Evolutionary conservation across 2,797 vertebrate genomes (phyloP).

Genomic region (Toxotes lorentzi): DNA sequence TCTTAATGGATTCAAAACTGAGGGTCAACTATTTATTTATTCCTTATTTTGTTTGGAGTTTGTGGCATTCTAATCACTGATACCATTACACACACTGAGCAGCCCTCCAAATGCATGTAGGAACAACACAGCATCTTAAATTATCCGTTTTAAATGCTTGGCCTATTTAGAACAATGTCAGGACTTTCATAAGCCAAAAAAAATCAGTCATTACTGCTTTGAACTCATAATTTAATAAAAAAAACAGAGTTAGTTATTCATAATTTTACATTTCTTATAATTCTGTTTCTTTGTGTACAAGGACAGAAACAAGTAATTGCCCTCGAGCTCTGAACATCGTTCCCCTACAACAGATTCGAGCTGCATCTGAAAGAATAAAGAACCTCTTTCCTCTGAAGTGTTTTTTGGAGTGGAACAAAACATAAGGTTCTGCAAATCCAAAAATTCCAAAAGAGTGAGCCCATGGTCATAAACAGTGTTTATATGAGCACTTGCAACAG

Average conservation of each 20-base stretch:
- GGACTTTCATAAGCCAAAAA: background rate
- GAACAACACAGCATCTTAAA: background rate
- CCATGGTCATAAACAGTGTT: background rate
- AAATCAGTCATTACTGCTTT: background rate
- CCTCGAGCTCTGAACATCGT: background rate
- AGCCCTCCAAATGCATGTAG: background rate
- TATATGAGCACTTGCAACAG: background rate
- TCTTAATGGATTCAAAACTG: conserved; percentile 1
- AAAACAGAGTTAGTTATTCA: background rate
- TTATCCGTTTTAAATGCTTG: background rate
- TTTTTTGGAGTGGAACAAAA: background rate
- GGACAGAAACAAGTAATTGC: background rate
- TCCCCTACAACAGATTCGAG: background rate
- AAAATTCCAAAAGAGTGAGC: conserved; percentile 2
- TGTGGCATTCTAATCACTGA: background rate
- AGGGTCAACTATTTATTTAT: background rate
- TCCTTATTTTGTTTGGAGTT: background rate
- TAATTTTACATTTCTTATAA: background rate
- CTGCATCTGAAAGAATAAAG: background rate
- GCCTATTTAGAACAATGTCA: background rate
- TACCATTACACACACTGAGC: background rate
- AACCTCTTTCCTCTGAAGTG: background rate
- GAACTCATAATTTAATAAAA: background rate
- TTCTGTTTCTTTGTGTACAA: background rate
- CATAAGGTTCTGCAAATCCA: background rate